phyloP scores from a whole-genome alignment of 2,113 vertebrate species.

The Dasyprocta punctata region DNA sequence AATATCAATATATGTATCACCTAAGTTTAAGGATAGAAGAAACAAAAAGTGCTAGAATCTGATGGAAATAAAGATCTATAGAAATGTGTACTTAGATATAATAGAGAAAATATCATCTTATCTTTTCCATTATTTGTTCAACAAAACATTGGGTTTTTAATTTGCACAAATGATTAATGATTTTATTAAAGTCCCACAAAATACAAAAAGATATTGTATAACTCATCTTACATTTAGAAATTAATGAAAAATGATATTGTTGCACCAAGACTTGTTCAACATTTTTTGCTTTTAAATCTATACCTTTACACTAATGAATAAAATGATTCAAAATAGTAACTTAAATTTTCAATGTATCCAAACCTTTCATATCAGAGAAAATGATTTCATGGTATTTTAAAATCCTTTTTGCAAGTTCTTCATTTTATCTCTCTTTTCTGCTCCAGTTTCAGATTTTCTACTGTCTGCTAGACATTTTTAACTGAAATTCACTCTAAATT shows the following conservation, averaged over 20 bases:
- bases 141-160: neutral
- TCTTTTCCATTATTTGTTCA: slow-evolving; percentile 37
- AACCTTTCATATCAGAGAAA: slow-evolving; percentile 26
- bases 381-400: neutral
- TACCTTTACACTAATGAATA: neutral
- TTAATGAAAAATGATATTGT: slow-evolving; percentile 51
- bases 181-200: slow-evolving; percentile 46
- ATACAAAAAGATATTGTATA: slow-evolving; percentile 49
- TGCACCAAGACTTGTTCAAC: slow-evolving; percentile 11
- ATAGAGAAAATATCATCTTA: neutral
- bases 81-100: neutral
- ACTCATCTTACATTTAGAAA: slow-evolving; percentile 31
- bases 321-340: neutral
- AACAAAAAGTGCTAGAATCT: neutral
- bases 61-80: neutral
- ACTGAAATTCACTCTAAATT: slow-evolving; percentile 8
- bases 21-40: slow-evolving; percentile 14
- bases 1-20: neutral
- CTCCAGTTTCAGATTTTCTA: slow-evolving; percentile 6
- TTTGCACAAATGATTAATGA: slow-evolving; percentile 10
- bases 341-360: neutral
- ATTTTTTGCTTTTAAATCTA: slow-evolving; percentile 48
- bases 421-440: slow-evolving; percentile 22
- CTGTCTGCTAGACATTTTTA: neutral
- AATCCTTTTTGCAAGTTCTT: neutral